Evolutionary conservation across 2,888 invertebrate species (phyloP), one percentile per base, ranked within the genome.

Genomic region (Ypsolopha scabrella): DNA sequence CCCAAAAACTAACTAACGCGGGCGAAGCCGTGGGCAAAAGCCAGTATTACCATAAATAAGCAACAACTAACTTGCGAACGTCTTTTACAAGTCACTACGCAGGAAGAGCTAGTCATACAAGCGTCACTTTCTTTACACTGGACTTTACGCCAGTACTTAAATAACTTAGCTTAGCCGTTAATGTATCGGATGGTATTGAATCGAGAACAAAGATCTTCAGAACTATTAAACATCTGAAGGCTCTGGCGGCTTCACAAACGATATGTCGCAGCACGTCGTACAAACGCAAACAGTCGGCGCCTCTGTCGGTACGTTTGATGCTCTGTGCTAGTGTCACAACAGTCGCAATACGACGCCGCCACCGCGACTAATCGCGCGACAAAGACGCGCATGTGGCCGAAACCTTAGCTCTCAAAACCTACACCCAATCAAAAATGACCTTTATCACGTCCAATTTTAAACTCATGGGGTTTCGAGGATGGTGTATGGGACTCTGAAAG

Each of bases 231-330:
- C 71, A 68, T 62, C 61, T 63, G 61, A 65, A 65, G 68, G 64
- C 64, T 61, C 63, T 11, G 13, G n/a, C 71, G 70, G 72, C 75
- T 71, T 55, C 53, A 72, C 81, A 80, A 75, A 77, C 80, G 78
- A 80, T 80, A 81, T 80, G 81, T 81, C 74, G 75, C 72, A 75
- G 80, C 79, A 80, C 83, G 80, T 79, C 77, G 74, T 69, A 81
- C 81, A 85, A 24, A 83, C 76, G 72, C 85, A 85, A 85, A 85
- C 81, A 85, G 76, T 71, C 81, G 81, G 81, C 73, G 67, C 72
- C 69, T 79, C 63, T 80, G 83, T 74, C 80, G 83, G 81, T 74
- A 63, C 68, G 65, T 70, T 65, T 79, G 79, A 62, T 59, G 72
- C 66, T 59, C 60, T 70, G 67, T 70, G 68, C 62, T 57, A 65